Evolutionary conservation across 1,140 invertebrate species (phyloP), one percentile per base, ranked within the genome.

Genomic region (Ceratina australensis): DNA sequence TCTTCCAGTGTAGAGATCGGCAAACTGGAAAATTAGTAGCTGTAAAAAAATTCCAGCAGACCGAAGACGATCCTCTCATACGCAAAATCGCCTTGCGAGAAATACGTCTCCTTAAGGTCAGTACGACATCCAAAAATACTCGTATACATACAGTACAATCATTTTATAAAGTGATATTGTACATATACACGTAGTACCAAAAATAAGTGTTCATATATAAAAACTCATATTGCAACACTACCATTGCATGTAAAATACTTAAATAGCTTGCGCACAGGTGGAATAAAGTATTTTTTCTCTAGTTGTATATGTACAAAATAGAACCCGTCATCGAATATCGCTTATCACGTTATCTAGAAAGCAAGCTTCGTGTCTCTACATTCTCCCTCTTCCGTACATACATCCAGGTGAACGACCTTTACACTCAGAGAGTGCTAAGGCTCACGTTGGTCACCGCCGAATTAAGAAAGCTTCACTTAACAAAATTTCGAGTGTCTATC

Each of bases 41-140:
- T 15, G 99, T 99, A 24, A 99, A 99, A 93, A 98, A 99, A 91
- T 99, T 99, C 91, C 96, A 99, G 13, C 98, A 99, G 92, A 98
- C 98, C 16, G 99, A 99, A 92, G 98, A 99, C 87, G 99, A 99
- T 93, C 98, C 98, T 0, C 94, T 99, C 0, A 99, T 99, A 82
- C 95, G 98, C 78, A 99, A 99, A 93, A 99, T 99, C 78, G 99
- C 99, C 1, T 94, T 99, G 73, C 92, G 99, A 85, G 99, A 99
- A 94, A 99, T 99, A 88, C 94, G 98, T 83, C 96, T 99, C 93
- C 93, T 99, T 0, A 99, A 99, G 95, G 98, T 99, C 92, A 91
- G 82, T 81, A 24, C 10, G 28, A 22, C 16, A 1, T 5, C 22
- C 26, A 68, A 28, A 12, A 24, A 68, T 2, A 52, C 0, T 10